Conservation (phyloP, 2,113 vertebrate species). For the Cynoglossus semilaevis region DNA sequence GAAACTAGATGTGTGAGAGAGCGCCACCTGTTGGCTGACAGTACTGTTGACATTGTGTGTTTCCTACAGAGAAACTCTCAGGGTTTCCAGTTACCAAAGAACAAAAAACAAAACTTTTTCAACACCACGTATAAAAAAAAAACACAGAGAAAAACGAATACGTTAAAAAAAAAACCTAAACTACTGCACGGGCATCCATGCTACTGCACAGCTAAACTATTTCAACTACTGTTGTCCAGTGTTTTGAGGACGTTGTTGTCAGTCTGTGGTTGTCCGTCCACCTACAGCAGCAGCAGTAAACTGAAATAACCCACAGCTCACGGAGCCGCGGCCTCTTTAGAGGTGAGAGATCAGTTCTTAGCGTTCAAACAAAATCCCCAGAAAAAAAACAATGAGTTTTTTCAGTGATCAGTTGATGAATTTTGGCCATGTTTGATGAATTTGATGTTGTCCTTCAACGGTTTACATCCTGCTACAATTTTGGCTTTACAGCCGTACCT, state of each 20-base stretch:
- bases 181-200: conserved; percentile 59
- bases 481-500: too few species aligned
- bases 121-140: conserved; percentile 44
- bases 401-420: too few species aligned
- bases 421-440: too few species aligned
- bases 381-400: not conserved
- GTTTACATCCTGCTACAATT: too few species aligned
- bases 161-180: conserved; percentile 29
- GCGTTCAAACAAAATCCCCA: conserved; percentile 11
- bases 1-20: too few species aligned
- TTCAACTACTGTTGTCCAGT: conserved; percentile 22
- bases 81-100: conserved; percentile 52
- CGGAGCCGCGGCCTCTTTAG: conserved; percentile 55
- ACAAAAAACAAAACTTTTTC: too few species aligned
- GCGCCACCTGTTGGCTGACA: too few species aligned
- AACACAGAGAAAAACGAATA: conserved; percentile 2
- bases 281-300: conserved; percentile 64
- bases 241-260: conserved; percentile 27
- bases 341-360: conserved; percentile 10
- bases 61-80: conserved; percentile 34
- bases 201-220: conserved; percentile 58
- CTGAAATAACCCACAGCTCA: conserved; percentile 64
- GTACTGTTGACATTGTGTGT: conserved; percentile 45
- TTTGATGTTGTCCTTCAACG: too few species aligned
- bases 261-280: conserved; percentile 34